Evolutionary conservation across 1,140 invertebrate genomes (phyloP), one percentile per base, ranked within the genome.

Genomic region (Apolygus lucorum): DNA sequence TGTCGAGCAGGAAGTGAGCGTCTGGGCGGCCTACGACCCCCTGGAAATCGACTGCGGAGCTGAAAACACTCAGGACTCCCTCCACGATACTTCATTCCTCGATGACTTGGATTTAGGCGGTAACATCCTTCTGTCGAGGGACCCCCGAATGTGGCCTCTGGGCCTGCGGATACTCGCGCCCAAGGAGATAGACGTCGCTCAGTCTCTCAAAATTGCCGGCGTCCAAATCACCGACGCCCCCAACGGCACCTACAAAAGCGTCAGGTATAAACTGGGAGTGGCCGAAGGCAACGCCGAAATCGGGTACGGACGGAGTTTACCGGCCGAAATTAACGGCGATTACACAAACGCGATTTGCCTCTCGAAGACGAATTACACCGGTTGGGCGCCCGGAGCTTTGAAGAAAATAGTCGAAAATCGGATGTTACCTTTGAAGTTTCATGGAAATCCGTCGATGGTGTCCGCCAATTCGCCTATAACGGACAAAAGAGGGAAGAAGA

Each of bases 391-490:
- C 17, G 96, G 94, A 25, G 93, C 95, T 0, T 82, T 95, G 74
- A 94, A 91, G 0, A 86, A 96, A 81, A 93, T 97, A 76, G 87
- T 96, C 13, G 84, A 96, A 67, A 98, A 98, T 81, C 84, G 96
- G 66, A 78, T 98, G 34, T 90, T 99, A 90, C 96, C 96, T 49
- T 74, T 99, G 34, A 79, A 85, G 69, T 88, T 95, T 72, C 78
- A 82, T 4, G 69, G 80, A 74, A 72, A 77, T 11, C 73, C 77
- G 63, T 72, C 77, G 29, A 77, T 82, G 67, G 26, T 68, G 14
- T 80, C 84, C 67, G 73, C 74, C 68, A 77, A 81, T 21, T 84
- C 87, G 0, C 82, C 79, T 73, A 82, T 84, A 62, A 74, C 76
- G 49, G 78, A 83, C 52, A 83, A 85, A 69, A 49, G 22, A 8